A percentile compares a stretch with the other conserved stretches of the same genome.
Conservation (phyloP, 1,140 invertebrate species). For the Epicauta chinensis region DNA sequence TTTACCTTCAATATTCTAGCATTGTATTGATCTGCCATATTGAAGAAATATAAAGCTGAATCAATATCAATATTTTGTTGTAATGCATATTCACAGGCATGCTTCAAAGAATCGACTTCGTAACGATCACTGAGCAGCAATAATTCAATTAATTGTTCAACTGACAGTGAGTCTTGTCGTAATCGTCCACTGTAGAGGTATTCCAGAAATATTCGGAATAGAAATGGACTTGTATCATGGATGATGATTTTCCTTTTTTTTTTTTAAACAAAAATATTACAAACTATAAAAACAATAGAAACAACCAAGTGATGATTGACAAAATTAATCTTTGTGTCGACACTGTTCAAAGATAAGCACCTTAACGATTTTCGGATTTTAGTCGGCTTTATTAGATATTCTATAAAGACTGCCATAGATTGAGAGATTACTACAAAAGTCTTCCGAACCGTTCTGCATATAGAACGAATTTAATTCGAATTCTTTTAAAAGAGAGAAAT, state of each 20-base stretch:
- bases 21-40: conserved; percentile 61
- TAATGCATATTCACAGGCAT: conserved; percentile 55
- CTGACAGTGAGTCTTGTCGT: conserved; percentile 43
- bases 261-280: conserved; percentile 40
- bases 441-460: too few species aligned
- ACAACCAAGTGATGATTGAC: neutral
- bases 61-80: conserved; percentile 55
- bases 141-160: conserved; percentile 58
- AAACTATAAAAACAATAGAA: neutral
- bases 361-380: too few species aligned
- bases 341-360: too few species aligned
- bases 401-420: too few species aligned
- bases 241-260: conserved; percentile 63
- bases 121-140: conserved; percentile 54
- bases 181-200: conserved; percentile 60
- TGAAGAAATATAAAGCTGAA: conserved; percentile 57
- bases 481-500: too few species aligned
- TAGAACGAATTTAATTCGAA: too few species aligned
- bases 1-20: conserved; percentile 54
- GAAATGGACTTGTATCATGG: conserved; percentile 56
- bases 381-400: too few species aligned
- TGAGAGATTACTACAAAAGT: too few species aligned
- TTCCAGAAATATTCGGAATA: conserved; percentile 56
- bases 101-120: conserved; percentile 53
- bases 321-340: too few species aligned